Evolutionary conservation across 2,113 vertebrate genomes (phyloP), one percentile per base, ranked within the genome.

Genomic region (Hippoglossus stenolepis): DNA sequence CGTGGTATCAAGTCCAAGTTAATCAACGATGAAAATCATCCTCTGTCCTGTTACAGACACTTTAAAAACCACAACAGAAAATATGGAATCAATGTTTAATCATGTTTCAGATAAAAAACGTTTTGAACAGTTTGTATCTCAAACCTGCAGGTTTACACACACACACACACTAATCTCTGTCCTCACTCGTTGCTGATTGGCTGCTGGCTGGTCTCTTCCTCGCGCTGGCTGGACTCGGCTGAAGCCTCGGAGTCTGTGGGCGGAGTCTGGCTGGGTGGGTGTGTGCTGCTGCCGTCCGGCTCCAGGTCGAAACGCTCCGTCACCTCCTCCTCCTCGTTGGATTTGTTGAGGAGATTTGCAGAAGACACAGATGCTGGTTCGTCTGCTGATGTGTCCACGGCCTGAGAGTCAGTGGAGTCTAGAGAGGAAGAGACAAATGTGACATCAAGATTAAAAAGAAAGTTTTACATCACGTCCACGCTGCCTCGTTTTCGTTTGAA

Each of bases 401-500:
- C 24, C 57, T 89, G 87, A 0, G 87, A 84, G 1, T 84, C 79
- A 73, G 86, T 64, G 59, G 69, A 24, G 49, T 49, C 73, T 62
- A 26, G 3, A 65, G 13, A 17, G n/a, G 8, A 31, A 10, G 7
- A 28, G 21, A n/a, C 28, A 62, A 40, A 56, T 0, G 6, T 6
- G 14, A 49, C 15, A 1, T 8, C 6, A 12, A 4, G 21, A 23
- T 24, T 24, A 21, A 21, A 56, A 12, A 31, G 38, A 40, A 0
- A 31, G 28, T 31, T 31, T 31, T 5, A 31, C 5, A 38, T 38
- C 35, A 31, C 35, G 35, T 38, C 35, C 35, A 38, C 35, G 35
- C 35, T 38, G 35, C 31, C 31, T 31, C 31, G 6, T 6, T 31
- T 31, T 1, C 7, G 6, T 31, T 31, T 31, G 31, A 31, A 7